A percentile compares a stretch with the other conserved stretches of the same genome.
These are phyloP conservation scores for Tribolium castaneum DNA, from an alignment of 1,140 invertebrate species.

Conservation along the genomic window DNA sequence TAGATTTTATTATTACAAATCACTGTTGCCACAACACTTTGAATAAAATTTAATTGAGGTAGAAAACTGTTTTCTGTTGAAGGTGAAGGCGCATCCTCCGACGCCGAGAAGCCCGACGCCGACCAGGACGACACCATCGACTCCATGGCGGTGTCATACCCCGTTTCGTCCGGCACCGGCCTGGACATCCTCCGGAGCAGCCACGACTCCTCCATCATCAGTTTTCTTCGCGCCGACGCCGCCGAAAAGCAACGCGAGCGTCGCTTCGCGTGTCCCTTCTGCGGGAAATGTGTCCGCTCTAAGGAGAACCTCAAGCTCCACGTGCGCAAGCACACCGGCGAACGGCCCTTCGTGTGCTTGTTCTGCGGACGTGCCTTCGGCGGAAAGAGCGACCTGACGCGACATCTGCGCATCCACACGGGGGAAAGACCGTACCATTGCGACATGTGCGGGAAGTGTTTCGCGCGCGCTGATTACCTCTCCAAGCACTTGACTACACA, in stretches of 20 bases:
- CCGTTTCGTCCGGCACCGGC: conserved; percentile 58
- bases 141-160: conserved; percentile 67
- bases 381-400: conserved; percentile 86
- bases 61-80: conserved; percentile 6
- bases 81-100: conserved; percentile 56
- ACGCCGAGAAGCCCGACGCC: conserved; percentile 60
- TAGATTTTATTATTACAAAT: no score
- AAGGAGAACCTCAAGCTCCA: conserved; percentile 91
- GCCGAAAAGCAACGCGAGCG: conserved; percentile 75
- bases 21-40: no score
- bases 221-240: conserved; percentile 71
- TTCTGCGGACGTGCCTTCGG: conserved; percentile 89
- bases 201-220: conserved; percentile 73
- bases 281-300: conserved; percentile 87
- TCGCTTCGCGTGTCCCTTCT: conserved; percentile 86
- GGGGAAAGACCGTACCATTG: conserved; percentile 89
- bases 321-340: conserved; percentile 89
- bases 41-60: no score
- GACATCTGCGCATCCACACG: conserved; percentile 87
- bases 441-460: conserved; percentile 91
- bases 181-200: conserved; percentile 61
- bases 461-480: conserved; percentile 89
- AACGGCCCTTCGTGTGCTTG: conserved; percentile 86
- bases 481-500: conserved; percentile 91
- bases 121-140: conserved; percentile 79